These are phyloP conservation scores for Spialia ferax DNA, from an alignment of 2,888 invertebrate genomes.

Conservation along the genomic window DNA sequence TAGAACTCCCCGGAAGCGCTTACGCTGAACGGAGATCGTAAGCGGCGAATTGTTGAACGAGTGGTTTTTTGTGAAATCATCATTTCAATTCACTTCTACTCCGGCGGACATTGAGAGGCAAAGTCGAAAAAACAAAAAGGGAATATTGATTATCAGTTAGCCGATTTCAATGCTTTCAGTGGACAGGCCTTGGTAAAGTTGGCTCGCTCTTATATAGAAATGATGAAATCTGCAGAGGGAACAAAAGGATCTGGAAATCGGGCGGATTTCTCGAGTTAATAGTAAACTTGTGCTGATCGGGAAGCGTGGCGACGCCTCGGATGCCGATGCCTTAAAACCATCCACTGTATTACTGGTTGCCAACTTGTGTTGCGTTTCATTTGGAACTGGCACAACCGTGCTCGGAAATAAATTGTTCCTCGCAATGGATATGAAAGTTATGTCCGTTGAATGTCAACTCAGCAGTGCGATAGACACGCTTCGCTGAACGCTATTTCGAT, in stretches of 20 bases:
- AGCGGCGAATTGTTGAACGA: constrained; percentile 3
- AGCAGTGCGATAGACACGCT: constrained; percentile 38
- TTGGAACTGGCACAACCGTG: constrained; percentile 45
- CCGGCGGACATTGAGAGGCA: constrained; percentile 17
- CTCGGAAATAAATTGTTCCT: constrained; percentile 49
- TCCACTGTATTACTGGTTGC: constrained; percentile 38
- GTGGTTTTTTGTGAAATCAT: constrained; percentile 33
- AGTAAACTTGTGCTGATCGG: constrained; percentile 33
- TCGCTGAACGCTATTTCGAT: constrained; percentile 37
- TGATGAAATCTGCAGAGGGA: constrained; percentile 38
- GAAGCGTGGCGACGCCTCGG: constrained; percentile 32
- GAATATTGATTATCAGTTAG: constrained; percentile 40
- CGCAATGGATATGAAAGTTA: constrained; percentile 40
- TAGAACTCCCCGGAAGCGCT: constrained; percentile 15
- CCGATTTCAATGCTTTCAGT: constrained; percentile 28
- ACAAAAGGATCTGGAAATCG: constrained; percentile 45
- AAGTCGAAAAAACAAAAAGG: constrained; percentile 33
- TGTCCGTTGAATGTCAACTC: constrained; percentile 37
- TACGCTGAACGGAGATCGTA: constrained; percentile 4
- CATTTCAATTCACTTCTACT: constrained; percentile 37
- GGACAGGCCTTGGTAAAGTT: constrained; percentile 38
- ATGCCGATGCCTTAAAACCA: constrained; percentile 17
- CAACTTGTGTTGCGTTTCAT: constrained; percentile 44
- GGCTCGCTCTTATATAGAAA: constrained; percentile 42
- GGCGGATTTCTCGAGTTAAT: constrained; percentile 44